Base-by-base conservation (phyloP, 35 echinoderm and acorn worm genomes). In the Apostichopus californicus region DNA sequence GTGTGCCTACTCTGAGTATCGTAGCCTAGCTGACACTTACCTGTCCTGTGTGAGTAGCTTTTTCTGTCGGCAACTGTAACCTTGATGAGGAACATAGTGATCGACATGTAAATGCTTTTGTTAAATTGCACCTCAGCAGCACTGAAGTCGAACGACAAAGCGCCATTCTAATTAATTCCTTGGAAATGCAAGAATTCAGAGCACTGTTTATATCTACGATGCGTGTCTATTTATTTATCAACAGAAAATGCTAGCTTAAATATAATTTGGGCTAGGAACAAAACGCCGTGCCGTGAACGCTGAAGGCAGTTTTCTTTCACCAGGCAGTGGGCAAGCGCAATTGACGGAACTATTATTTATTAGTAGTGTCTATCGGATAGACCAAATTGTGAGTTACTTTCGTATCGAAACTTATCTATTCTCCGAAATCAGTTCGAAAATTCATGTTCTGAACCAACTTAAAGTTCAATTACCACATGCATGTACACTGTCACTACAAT, bases 41-140 rank as follows among this genome's bases (percentile, higher is more conserved):
- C 80, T 83, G 80, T 8, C 80, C 80, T 55, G 80, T 83, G 80
- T 83, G 80, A n/a, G 80, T 83, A 55, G 20, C 80, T 11, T 56
- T 83, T 56, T 56, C 53, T 56, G 46, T 56, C 10, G 80, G 52
- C 7, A 46, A 7, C 8, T 83, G 52, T 14, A 83, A 56, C 55
- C 21, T 83, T 14, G 34, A 56, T 11, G 80, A 12, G n/a, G 11
- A 34, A 83, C 46, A 83, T 55, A 83, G n/a, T n/a, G 80, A 55
- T 11, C 80, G 46, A 55, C 34, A 12, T 18, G 80, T 55, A 17
- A 55, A 17, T 53, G 18, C 24, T 55, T 56, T 46, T 17, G 46
- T 53, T 9, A 83, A 83, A 46, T 83, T 46, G 10, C 46, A 34
- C 80, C 80, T 83, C 15, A 83, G n/a, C 34, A 34, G 52, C 28